Conservation (phyloP, 2,888 invertebrate genomes). For the Chymomyza fuscimana region DNA sequence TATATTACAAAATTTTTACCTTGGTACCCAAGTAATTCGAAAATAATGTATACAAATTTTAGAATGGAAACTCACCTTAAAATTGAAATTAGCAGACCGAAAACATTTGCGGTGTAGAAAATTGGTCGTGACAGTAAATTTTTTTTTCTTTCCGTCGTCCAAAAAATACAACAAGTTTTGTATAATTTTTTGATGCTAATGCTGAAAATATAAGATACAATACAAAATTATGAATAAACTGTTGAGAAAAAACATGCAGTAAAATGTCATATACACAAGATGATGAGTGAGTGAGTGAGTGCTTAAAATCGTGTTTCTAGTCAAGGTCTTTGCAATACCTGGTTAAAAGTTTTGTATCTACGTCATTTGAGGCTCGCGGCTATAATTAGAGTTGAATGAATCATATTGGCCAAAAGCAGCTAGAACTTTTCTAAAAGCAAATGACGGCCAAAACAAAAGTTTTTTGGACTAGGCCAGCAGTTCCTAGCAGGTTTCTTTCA, state of each 20-base stretch:
- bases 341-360: conserved; percentile 23
- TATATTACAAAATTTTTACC: no score
- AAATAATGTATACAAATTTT: background rate
- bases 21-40: no score
- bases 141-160: background rate
- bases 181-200: conserved; percentile 24
- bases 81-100: conserved; percentile 41
- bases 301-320: conserved; percentile 22
- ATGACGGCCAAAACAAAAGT: background rate
- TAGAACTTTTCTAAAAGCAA: background rate
- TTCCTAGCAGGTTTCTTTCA: conserved; percentile 33
- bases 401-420: conserved; percentile 35
- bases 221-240: background rate
- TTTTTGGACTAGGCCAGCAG: background rate
- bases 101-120: conserved; percentile 47
- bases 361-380: conserved; percentile 42
- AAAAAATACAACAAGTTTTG: conserved; percentile 11
- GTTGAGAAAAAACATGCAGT: background rate
- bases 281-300: conserved; percentile 17
- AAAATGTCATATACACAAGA: background rate
- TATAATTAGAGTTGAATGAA: conserved; percentile 47
- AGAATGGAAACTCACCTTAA: conserved; percentile 51
- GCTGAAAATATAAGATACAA: conserved; percentile 11
- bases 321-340: conserved; percentile 37
- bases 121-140: conserved; percentile 13